Conservation (phyloP, 2,888 invertebrate species). For the Clistopyga incitator region DNA sequence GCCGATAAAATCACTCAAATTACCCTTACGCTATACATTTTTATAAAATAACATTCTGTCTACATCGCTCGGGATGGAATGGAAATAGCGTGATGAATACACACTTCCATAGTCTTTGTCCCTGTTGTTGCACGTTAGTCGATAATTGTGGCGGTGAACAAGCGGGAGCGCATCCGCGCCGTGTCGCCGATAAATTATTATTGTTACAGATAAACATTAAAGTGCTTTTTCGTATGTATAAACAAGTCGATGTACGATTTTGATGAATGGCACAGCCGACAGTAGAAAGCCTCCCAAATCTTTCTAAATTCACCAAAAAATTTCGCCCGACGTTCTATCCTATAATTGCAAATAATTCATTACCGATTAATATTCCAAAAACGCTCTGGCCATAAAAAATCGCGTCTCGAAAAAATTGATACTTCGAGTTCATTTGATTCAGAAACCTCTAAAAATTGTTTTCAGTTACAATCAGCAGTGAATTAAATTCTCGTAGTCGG, state of each 20-base stretch:
- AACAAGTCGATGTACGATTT: constrained; percentile 30
- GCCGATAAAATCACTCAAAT: constrained; percentile 62
- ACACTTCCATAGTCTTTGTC: constrained; percentile 46
- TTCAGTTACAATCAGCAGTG: no score
- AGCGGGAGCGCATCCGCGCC: constrained; percentile 36
- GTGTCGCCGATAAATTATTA: constrained; percentile 57
- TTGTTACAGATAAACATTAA: constrained; percentile 1
- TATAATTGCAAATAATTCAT: no score
- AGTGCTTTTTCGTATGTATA: constrained; percentile 10
- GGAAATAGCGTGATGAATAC: constrained; percentile 57
- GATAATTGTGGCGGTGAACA: constrained; percentile 48
- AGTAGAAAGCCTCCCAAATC: no score
- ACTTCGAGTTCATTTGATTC: no score
- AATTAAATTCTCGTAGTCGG: no score
- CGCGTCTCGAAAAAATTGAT: no score
- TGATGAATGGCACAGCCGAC: constrained; percentile 6
- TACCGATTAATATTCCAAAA: no score
- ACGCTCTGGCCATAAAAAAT: no score
- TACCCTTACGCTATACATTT: constrained; percentile 48
- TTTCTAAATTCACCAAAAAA: no score
- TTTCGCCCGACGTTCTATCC: no score
- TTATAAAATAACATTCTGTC: constrained; percentile 59
- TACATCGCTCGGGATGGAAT: constrained; percentile 47
- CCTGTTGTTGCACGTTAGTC: constrained; percentile 59
- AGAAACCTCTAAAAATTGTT: no score